phyloP scores from a whole-genome alignment of 2,797 vertebrate genomes.

The Thripadectes ignobilis region DNA sequence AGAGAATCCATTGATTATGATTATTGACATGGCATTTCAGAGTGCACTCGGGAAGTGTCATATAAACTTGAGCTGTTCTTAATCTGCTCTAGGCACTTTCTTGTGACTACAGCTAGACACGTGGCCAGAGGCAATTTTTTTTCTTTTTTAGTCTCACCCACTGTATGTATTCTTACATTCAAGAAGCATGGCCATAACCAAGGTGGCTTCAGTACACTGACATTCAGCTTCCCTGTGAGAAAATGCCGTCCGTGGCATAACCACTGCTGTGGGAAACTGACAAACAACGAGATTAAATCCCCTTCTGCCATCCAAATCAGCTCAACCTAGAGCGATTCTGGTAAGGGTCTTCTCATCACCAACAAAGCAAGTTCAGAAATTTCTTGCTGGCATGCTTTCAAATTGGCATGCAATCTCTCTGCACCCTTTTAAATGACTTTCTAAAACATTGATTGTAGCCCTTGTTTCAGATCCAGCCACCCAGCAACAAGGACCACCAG shows the following conservation, averaged over 20 bases:
- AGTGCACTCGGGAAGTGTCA: background rate
- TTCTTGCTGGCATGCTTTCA: background rate
- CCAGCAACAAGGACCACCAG: background rate
- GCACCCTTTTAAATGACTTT: constrained; percentile 1
- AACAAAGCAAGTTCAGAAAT: background rate
- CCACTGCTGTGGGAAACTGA: background rate
- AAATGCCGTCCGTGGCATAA: background rate
- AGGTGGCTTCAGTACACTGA: background rate
- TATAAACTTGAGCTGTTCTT: background rate
- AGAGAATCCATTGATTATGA: background rate
- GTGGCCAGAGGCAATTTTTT: background rate
- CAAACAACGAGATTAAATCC: background rate
- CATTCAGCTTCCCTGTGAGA: background rate
- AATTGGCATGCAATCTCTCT: background rate
- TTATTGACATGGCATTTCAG: background rate
- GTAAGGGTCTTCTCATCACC: background rate
- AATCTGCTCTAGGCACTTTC: background rate
- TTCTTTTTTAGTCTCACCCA: background rate
- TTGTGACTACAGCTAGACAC: background rate
- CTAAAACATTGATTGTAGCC: background rate
- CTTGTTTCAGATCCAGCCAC: background rate
- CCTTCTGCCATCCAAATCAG: background rate
- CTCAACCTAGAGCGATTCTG: background rate
- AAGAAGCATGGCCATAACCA: background rate
- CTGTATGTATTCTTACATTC: background rate